Evolutionary conservation across 1,140 invertebrate genomes (phyloP).

Genomic region (Hyles vespertilio): DNA sequence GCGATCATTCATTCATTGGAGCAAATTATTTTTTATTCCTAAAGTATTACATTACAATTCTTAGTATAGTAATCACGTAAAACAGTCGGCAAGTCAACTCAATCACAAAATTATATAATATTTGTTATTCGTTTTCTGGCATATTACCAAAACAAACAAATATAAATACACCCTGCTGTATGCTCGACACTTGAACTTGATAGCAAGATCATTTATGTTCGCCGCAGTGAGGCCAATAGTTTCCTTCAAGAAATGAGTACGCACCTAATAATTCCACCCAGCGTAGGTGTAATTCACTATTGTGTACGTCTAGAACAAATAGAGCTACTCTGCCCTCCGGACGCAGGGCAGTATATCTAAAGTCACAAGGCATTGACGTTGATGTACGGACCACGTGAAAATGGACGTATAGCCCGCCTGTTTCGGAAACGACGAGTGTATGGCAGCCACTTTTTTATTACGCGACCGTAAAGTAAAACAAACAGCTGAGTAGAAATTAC

Average conservation of each 20-base stretch:
- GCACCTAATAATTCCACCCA: constrained; percentile 28
- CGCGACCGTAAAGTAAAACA: constrained; percentile 29
- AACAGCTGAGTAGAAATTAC: constrained; percentile 16
- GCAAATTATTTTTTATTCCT: no score
- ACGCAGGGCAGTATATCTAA: neutral
- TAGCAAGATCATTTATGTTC: neutral
- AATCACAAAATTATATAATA: no score
- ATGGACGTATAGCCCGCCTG: constrained; percentile 8
- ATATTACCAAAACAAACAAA: no score
- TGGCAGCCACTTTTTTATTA: constrained; percentile 35
- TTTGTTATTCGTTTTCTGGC: no score
- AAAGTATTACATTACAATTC: no score
- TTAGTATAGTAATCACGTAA: no score
- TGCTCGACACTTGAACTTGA: no score
- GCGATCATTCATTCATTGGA: no score
- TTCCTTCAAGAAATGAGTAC: constrained; percentile 20
- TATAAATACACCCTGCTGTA: no score
- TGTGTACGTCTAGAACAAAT: constrained; percentile 7
- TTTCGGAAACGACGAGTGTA: constrained; percentile 26
- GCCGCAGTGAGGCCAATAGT: constrained; percentile 6
- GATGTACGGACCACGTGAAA: neutral
- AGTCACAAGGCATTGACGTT: neutral
- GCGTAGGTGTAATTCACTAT: constrained; percentile 21
- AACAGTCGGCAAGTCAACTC: no score
- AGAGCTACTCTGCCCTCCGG: neutral